Evolutionary conservation across 2,888 invertebrate genomes (phyloP).

Genomic region (Eupithecia exiguata): DNA sequence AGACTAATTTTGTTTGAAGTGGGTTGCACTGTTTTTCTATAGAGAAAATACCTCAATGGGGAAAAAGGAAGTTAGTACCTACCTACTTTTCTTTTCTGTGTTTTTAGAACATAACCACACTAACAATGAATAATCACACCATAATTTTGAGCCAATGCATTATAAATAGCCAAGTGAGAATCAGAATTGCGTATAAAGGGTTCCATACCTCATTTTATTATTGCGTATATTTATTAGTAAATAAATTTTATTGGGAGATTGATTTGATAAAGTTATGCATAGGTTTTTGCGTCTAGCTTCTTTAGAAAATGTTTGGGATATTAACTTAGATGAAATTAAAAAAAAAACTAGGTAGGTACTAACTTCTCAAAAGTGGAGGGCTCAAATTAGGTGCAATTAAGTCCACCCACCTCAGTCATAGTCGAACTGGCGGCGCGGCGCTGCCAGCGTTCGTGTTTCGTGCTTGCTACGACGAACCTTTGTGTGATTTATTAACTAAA

Average conservation of each 20-base stretch:
- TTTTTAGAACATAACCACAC: background rate
- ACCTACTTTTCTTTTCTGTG: background rate
- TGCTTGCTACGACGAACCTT: no score
- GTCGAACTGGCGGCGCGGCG: no score
- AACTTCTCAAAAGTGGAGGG: no score
- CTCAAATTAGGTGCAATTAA: no score
- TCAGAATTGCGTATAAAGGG: background rate
- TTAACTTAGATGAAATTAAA: no score
- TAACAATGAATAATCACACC: background rate
- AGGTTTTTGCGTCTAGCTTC: no score
- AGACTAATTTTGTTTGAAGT: slow-evolving; percentile 18
- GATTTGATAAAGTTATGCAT: background rate
- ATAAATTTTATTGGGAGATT: background rate
- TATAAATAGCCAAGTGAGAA: background rate
- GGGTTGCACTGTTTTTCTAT: background rate
- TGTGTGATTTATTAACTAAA: no score
- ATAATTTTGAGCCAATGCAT: background rate
- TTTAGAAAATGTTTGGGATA: no score
- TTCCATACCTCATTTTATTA: background rate
- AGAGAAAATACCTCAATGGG: background rate
- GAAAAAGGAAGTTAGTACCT: background rate
- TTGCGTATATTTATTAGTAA: background rate
- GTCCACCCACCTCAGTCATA: no score
- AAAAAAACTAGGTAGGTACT: no score
- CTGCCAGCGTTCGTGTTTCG: no score